phyloP scores from a whole-genome alignment of 2,888 invertebrate species.

The Eupithecia pulchellata region DNA sequence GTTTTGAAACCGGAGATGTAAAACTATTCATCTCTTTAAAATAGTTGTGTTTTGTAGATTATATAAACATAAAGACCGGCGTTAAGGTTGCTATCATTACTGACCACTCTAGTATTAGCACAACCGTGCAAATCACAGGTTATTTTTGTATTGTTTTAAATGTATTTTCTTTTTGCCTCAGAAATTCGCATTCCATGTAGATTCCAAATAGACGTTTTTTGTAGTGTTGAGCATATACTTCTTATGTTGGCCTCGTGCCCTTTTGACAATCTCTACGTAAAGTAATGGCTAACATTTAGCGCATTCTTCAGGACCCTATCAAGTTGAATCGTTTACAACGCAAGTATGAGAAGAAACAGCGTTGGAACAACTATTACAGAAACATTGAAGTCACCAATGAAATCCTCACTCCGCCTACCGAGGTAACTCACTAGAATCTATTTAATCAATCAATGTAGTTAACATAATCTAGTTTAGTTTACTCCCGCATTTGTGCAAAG shows the following conservation, averaged over 20 bases:
- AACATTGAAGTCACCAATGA: constrained; percentile 75
- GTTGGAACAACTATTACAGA: constrained; percentile 81
- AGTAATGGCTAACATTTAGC: constrained; percentile 9
- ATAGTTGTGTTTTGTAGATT: no score
- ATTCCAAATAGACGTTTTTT: not conserved
- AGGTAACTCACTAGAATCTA: constrained; percentile 50
- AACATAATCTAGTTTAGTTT: not conserved
- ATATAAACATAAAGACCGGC: no score
- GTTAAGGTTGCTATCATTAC: no score
- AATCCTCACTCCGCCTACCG: constrained; percentile 66
- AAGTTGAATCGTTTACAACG: constrained; percentile 72
- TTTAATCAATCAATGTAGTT: not conserved
- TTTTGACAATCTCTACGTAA: not conserved
- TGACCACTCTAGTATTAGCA: no score
- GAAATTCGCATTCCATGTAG: not conserved
- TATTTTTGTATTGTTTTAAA: not conserved
- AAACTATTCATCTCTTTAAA: no score
- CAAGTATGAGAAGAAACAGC: constrained; percentile 76
- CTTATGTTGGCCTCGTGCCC: not conserved
- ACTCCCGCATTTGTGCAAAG: not conserved
- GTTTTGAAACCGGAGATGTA: no score
- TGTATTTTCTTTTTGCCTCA: not conserved
- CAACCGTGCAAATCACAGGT: not conserved
- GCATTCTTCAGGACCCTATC: constrained; percentile 66
- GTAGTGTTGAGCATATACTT: not conserved